These are phyloP conservation scores for Listronotus oregonensis DNA, from an alignment of 1,140 invertebrate species.

Conservation along the genomic window DNA sequence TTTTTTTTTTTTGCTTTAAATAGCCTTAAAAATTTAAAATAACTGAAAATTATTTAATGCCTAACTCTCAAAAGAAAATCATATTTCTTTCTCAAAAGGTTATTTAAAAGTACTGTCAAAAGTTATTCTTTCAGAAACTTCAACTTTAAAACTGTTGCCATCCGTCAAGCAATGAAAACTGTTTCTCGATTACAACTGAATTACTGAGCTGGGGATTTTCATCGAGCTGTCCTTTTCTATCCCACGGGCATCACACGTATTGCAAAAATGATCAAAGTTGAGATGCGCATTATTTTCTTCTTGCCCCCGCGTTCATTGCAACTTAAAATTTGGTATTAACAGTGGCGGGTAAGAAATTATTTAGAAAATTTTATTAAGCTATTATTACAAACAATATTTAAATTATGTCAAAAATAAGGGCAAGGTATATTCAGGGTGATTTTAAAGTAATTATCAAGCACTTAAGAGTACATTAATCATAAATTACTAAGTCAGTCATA, in stretches of 20 bases:
- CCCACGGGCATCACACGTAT: conserved; percentile 9
- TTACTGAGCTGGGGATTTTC: conserved; percentile 3
- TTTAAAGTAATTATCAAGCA: too few relatives aligned
- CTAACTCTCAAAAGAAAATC: neutral
- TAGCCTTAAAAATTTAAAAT: too few relatives aligned
- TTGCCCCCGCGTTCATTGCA: neutral
- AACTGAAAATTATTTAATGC: too few relatives aligned
- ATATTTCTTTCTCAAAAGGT: neutral
- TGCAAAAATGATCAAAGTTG: conserved; percentile 17
- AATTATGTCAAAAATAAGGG: too few relatives aligned
- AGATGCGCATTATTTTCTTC: conserved; percentile 17
- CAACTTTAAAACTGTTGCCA: neutral
- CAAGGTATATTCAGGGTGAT: too few relatives aligned
- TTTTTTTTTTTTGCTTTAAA: too few relatives aligned
- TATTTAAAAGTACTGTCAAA: conserved; percentile 5
- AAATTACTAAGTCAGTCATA: too few relatives aligned
- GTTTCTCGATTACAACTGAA: neutral
- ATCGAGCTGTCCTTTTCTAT: neutral
- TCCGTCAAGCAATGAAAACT: conserved; percentile 5
- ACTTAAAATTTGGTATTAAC: neutral
- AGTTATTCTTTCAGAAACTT: conserved; percentile 2
- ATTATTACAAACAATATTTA: too few relatives aligned
- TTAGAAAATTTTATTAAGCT: too few relatives aligned
- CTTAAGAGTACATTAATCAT: too few relatives aligned
- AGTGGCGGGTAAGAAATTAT: too few relatives aligned